phyloP scores from a whole-genome alignment of 2,113 vertebrate species.

The Callionymus lyra region DNA sequence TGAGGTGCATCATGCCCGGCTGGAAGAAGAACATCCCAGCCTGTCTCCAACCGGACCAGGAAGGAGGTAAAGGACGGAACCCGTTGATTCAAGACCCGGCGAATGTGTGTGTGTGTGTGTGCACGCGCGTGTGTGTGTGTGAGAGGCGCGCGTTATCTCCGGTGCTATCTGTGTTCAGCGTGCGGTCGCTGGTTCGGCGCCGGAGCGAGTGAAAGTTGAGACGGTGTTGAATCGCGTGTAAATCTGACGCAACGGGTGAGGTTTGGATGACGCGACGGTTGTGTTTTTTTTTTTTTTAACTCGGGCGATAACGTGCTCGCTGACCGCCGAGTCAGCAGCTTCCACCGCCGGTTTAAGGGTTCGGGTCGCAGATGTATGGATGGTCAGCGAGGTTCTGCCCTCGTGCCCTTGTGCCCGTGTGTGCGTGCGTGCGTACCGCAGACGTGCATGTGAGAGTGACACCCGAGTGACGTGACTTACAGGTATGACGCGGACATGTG shows the following conservation, averaged over 20 bases:
- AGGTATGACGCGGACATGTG: no score
- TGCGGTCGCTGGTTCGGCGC: constrained; percentile 26
- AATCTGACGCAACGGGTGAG: constrained; percentile 47
- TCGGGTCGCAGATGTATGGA: no score
- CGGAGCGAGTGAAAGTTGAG: constrained; percentile 48
- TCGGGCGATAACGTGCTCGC: not conserved
- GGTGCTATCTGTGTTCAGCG: constrained; percentile 30
- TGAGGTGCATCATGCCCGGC: constrained; percentile 81
- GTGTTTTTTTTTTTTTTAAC: constrained; percentile 26
- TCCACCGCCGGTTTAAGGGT: no score
- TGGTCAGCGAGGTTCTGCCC: constrained; percentile 18
- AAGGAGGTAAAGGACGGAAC: constrained; percentile 63
- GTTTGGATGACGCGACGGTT: constrained; percentile 41
- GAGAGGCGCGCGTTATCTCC: constrained; percentile 24
- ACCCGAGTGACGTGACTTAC: not conserved
- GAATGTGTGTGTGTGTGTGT: constrained; percentile 8
- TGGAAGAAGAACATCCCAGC: constrained; percentile 97
- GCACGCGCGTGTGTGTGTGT: constrained; percentile 1
- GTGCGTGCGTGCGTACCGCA: constrained; percentile 10
- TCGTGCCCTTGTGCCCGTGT: constrained; percentile 11
- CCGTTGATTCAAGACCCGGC: constrained; percentile 9
- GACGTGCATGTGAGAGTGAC: constrained; percentile 4
- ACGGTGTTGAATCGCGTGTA: constrained; percentile 15
- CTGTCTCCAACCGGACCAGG: constrained; percentile 89
- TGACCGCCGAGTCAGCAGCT: constrained; percentile 1